Evolutionary conservation across 2,797 vertebrate genomes (phyloP).

Genomic region (Mormyrops boulengeri): DNA sequence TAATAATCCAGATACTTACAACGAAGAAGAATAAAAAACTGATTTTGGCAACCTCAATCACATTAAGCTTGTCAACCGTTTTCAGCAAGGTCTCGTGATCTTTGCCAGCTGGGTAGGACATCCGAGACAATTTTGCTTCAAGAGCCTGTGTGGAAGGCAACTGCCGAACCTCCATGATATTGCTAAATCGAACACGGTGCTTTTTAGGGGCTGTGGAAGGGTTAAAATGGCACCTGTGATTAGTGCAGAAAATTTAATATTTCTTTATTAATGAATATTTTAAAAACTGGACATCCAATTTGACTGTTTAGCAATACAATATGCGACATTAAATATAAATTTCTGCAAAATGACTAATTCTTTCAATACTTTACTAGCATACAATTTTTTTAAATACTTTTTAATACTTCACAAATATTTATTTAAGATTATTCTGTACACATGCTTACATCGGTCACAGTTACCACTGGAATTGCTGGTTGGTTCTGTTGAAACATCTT

Average conservation of each 20-base stretch:
- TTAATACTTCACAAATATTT: not conserved
- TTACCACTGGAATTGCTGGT: constrained; percentile 58
- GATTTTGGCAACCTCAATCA: constrained; percentile 90
- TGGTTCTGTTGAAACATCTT: constrained; percentile 78
- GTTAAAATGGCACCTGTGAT: not conserved
- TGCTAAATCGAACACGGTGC: constrained; percentile 89
- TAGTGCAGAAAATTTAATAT: not conserved
- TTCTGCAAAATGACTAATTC: not conserved
- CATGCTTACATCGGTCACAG: constrained; percentile 71
- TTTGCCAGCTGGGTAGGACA: constrained; percentile 82
- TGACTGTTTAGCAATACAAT: not conserved
- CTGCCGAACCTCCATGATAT: constrained; percentile 92
- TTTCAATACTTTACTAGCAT: not conserved
- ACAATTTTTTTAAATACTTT: not conserved
- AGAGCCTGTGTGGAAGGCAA: constrained; percentile 86
- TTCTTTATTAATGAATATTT: not conserved
- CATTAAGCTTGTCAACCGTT: constrained; percentile 79
- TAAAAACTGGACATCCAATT: not conserved
- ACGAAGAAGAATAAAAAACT: constrained; percentile 98
- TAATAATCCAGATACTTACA: constrained; percentile 57
- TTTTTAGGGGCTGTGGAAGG: constrained; percentile 68
- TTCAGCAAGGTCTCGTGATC: constrained; percentile 81
- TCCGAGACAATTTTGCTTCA: constrained; percentile 91
- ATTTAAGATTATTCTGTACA: not conserved
- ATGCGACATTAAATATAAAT: not conserved